Evolutionary conservation across 2,888 invertebrate genomes (phyloP).

Genomic region (Dynastes maya): DNA sequence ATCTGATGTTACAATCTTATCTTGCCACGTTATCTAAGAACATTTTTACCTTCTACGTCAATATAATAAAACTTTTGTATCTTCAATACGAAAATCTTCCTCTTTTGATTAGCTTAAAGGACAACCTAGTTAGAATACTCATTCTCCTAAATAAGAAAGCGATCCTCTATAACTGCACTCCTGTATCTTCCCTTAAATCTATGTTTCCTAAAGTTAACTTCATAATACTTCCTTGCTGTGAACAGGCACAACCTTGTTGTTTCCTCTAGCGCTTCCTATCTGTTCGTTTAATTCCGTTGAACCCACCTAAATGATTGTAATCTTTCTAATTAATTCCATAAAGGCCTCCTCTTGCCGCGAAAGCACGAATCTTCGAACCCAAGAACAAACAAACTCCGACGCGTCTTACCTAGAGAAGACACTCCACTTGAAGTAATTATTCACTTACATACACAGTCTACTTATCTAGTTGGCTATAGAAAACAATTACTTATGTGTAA

Average conservation of each 20-base stretch:
- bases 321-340: conserved; percentile 34
- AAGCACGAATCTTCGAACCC: conserved; percentile 16
- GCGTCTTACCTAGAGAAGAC: background rate
- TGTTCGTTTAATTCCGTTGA: conserved; percentile 14
- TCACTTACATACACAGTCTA: background rate
- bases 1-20: no score
- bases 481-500: no score
- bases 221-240: background rate
- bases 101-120: no score
- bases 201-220: conserved; percentile 3
- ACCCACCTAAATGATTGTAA: conserved; percentile 28
- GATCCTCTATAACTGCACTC: no score
- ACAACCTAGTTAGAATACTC: no score
- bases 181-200: background rate
- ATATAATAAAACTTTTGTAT: no score
- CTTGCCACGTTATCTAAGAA: no score
- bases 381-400: conserved; percentile 29
- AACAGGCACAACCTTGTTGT: conserved; percentile 8
- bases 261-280: background rate
- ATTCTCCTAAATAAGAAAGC: background rate
- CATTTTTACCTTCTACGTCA: no score
- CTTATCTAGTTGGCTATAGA: no score
- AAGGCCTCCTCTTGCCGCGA: conserved; percentile 12
- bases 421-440: background rate
- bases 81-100: no score